These are phyloP conservation scores for Regulus satrapa DNA, from an alignment of 2,113 vertebrate genomes.

Conservation along the genomic window DNA sequence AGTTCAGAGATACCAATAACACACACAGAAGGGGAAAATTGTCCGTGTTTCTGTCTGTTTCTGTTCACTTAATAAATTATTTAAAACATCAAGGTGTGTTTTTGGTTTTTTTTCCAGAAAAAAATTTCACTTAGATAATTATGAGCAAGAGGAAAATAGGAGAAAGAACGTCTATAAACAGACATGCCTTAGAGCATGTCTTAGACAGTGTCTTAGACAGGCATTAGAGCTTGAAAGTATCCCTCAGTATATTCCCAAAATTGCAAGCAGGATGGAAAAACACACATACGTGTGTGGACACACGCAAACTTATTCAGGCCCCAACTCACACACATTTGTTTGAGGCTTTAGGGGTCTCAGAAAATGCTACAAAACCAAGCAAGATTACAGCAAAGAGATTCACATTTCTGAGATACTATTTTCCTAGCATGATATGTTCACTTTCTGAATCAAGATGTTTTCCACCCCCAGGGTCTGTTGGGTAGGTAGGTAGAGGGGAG, in stretches of 20 bases:
- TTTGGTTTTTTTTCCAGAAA: neutral
- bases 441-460: neutral
- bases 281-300: accelerated
- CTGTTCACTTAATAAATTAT: neutral
- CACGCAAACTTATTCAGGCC: neutral
- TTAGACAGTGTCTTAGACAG: too few species aligned
- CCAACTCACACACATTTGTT: neutral
- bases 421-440: neutral
- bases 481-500: neutral
- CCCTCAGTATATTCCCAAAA: neutral
- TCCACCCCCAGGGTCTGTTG: neutral
- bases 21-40: neutral
- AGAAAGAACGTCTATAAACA: neutral
- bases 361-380: neutral
- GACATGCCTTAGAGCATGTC: too few species aligned
- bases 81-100: neutral
- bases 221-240: neutral
- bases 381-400: neutral
- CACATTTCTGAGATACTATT: neutral
- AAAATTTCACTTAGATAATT: neutral
- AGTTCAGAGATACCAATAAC: neutral
- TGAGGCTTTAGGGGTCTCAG: neutral
- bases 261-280: neutral
- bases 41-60: neutral
- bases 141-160: neutral